Conservation (phyloP, 2,113 vertebrate genomes). For the Australoheros scitulus region DNA sequence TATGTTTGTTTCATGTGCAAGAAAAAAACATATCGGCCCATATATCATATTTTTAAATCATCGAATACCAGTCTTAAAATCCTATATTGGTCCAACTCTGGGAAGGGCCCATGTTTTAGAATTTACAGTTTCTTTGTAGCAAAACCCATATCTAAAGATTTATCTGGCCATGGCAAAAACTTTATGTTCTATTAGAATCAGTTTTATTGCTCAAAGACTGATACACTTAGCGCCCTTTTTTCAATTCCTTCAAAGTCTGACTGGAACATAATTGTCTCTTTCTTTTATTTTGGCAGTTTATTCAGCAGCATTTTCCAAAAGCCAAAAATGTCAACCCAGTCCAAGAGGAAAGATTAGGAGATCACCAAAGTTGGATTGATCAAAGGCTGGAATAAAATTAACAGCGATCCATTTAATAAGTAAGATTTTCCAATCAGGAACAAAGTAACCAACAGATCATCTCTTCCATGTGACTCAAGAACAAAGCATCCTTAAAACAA, state of each 20-base stretch:
- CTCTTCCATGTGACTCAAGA: background rate
- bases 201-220: background rate
- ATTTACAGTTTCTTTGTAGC: background rate
- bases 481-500: background rate
- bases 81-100: background rate
- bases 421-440: background rate
- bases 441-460: background rate
- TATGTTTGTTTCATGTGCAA: no score
- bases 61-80: background rate
- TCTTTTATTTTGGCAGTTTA: background rate
- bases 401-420: no score
- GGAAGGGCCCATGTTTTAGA: background rate
- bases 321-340: background rate
- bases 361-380: no score
- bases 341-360: no score
- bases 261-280: background rate
- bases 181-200: background rate
- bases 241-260: background rate
- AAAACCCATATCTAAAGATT: background rate
- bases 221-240: accelerated
- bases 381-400: background rate
- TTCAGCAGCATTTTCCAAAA: background rate
- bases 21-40: background rate
- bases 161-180: accelerated
- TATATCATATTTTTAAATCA: background rate